phyloP scores from a whole-genome alignment of 2,113 vertebrate genomes.

The Elephas maximus region DNA sequence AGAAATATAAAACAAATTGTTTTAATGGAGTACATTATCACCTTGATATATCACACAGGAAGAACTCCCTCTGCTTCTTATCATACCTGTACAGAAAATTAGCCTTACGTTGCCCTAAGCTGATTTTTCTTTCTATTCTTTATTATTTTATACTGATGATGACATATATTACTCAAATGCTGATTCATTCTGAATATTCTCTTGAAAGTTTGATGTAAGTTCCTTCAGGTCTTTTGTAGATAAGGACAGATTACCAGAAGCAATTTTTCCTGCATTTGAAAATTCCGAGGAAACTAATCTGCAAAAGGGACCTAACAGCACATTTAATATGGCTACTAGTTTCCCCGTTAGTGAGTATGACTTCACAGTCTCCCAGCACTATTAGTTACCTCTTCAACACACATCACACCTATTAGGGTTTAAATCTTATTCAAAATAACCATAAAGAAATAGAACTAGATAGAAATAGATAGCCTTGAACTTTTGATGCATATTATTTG shows the following conservation, averaged over 20 bases:
- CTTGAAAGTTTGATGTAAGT: slow-evolving; percentile 65
- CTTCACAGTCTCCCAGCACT: background rate
- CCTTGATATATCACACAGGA: slow-evolving; percentile 83
- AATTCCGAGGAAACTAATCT: background rate
- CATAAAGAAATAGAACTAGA: background rate
- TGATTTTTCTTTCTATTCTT: slow-evolving; percentile 56
- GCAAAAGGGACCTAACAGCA: background rate
- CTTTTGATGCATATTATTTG: background rate
- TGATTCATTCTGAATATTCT: slow-evolving; percentile 68
- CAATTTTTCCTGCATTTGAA: background rate
- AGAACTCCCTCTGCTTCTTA: slow-evolving; percentile 64
- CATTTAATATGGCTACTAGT: background rate
- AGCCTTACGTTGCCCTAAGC: slow-evolving; percentile 59
- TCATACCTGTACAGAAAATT: slow-evolving; percentile 67
- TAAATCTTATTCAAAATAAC: background rate
- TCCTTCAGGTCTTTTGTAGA: slow-evolving; percentile 57
- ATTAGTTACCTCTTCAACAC: background rate
- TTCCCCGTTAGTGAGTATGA: background rate
- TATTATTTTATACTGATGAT: slow-evolving; percentile 72
- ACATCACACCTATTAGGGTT: background rate
- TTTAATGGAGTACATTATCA: slow-evolving; percentile 88
- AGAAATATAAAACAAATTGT: slow-evolving; percentile 88
- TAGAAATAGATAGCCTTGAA: background rate
- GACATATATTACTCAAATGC: slow-evolving; percentile 54
- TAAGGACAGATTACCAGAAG: slow-evolving; percentile 60